A percentile compares a stretch with the other conserved stretches of the same genome.
These are phyloP conservation scores for Danaus chrysippus DNA, from an alignment of 2,888 invertebrate genomes.

Conservation along the genomic window DNA sequence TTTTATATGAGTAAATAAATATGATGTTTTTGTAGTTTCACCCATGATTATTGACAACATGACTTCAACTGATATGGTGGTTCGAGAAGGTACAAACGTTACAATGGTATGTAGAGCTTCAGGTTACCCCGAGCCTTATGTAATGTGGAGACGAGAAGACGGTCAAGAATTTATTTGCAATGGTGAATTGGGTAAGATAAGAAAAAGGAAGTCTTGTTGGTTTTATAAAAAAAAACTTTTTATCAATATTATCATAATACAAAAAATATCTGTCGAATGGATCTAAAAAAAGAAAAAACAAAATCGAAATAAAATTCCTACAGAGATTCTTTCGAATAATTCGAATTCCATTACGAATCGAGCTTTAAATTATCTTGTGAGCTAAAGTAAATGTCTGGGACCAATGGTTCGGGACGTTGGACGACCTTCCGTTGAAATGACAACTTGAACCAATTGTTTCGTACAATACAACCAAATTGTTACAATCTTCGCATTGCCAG, in stretches of 20 bases:
- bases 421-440: conserved; percentile 39
- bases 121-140: conserved; percentile 94
- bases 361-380: conserved; percentile 36
- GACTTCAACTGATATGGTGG: conserved; percentile 95
- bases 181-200: conserved; percentile 86
- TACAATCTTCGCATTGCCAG: conserved; percentile 45
- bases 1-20: not conserved
- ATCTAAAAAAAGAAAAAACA: conserved; percentile 44
- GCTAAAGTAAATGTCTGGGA: conserved; percentile 37
- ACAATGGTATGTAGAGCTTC: conserved; percentile 92
- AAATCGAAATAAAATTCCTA: conserved; percentile 43
- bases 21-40: conserved; percentile 81
- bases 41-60: conserved; percentile 93
- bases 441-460: conserved; percentile 52
- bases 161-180: conserved; percentile 93
- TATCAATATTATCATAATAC: too few species aligned
- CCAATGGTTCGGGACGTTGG: conserved; percentile 40
- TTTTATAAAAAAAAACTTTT: not conserved
- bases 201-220: not conserved
- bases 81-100: conserved; percentile 92
- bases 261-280: too few species aligned
- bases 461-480: conserved; percentile 55
- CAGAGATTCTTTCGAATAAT: conserved; percentile 34
- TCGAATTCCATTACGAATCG: conserved; percentile 35
- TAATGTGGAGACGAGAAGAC: conserved; percentile 95